Evolutionary conservation across 2,797 vertebrate genomes (phyloP).

Genomic region (Fistularia tabacaria): DNA sequence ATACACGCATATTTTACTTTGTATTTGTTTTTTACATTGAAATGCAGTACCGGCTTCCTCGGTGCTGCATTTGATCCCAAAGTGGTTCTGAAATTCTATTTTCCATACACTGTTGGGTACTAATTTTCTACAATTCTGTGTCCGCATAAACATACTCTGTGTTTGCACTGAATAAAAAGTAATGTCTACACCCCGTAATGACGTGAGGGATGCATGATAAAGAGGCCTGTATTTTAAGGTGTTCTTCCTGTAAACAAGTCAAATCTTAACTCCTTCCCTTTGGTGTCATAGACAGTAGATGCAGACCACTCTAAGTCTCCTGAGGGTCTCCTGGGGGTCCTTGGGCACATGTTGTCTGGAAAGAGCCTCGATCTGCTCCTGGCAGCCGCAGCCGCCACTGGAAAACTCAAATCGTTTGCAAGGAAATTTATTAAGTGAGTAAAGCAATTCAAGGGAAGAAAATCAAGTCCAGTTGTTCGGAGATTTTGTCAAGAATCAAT

Average conservation of each 20-base stretch:
- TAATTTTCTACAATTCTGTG: too few species aligned
- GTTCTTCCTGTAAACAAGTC: too few species aligned
- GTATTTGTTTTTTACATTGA: background rate
- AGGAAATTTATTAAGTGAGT: constrained; percentile 95
- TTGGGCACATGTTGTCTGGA: constrained; percentile 97
- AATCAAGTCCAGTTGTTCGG: too few species aligned
- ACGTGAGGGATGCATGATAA: too few species aligned
- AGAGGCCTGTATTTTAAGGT: too few species aligned
- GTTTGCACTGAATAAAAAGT: too few species aligned
- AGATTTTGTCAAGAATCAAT: background rate
- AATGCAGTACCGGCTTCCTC: too few species aligned
- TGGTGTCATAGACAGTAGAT: constrained; percentile 85
- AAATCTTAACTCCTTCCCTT: background rate
- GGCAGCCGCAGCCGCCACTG: constrained; percentile 92
- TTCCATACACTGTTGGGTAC: too few species aligned
- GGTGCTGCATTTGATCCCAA: too few species aligned
- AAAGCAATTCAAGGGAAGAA: background rate
- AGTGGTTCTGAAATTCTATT: too few species aligned
- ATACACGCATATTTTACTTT: background rate
- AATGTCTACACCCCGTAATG: too few species aligned
- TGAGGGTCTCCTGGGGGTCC: constrained; percentile 90
- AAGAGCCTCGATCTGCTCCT: constrained; percentile 93
- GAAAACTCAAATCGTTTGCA: constrained; percentile 95
- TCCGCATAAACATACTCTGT: too few species aligned
- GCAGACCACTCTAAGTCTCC: constrained; percentile 97